Base-by-base conservation (phyloP, 2,113 vertebrate species). In the Andinoacara biseriatus region DNA sequence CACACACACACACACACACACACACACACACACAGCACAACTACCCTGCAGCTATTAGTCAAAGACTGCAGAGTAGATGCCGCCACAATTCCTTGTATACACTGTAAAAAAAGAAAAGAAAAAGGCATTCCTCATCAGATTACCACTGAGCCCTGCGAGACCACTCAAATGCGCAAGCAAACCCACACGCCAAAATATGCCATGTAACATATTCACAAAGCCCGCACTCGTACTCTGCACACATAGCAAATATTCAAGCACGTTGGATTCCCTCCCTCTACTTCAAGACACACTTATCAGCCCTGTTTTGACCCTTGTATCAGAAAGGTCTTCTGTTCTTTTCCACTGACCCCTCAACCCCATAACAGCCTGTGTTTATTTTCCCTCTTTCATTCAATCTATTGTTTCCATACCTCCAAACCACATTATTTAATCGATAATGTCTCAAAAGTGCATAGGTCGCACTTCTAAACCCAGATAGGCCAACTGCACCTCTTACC, bases 51-150 rank as follows among this genome's bases (percentile, higher is more conserved):
- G 10, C 80, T 88, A 78, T 84, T 80, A 69, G 76, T 77, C 15
- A 22, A 72, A 67, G 5, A 60, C 80, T 83, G 67, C 63, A 74
- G 78, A 57, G 22, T 81, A 78, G 80, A 43, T 67, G 57, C 77
- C 58, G 84, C 75, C 46, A 76, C 76, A 67, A 75, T 43, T 81
- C 24, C 76, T 85, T 91, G 82, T 92, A 88, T 89, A 60, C 72
- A 75, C 10, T 0, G 13, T 63, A 43, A 60, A 67, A 83, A 74
- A 87, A 87, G 78, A 90, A 22, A 69, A 67, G 81, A 74, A 88
- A 88, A 80, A 90, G 79, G 58, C 92, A 95, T 95, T 95, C 95
- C 76, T 94, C 89, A 92, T 92, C 90, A 95, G 95, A 95, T 95
- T 95, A 95, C 56, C 91, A 91, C 76, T 62, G 87, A 89, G 86